Evolutionary conservation across 2,797 vertebrate genomes (phyloP), one percentile per base, ranked within the genome.

Genomic region (Peromyscus aztecus): DNA sequence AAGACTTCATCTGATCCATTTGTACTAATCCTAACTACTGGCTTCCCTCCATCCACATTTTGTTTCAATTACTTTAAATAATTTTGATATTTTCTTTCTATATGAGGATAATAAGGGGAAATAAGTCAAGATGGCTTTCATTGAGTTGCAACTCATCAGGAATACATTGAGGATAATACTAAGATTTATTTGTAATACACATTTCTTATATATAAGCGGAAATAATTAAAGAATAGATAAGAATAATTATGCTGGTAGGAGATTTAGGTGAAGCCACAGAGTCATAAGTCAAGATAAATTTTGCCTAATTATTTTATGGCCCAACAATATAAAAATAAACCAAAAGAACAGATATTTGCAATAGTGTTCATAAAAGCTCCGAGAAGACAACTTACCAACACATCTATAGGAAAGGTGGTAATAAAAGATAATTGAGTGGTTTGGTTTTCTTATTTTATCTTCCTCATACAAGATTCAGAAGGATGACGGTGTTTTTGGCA

Each of bases 11-110:
- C 1, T 4, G 7, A 73, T 24, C 2, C 1, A 37, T 80, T 27
- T 65, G 31, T 17, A 59, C 17, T 73, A 27, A 6, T 67, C 16
- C 59, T 92, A 37, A 75, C 57, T 71, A 43, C 49, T 46, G 12
- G 1, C 14, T 29, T 7, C 5, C 24, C 4, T 88, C 7, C 16
- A 24, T 82, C 31, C 7, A 77, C 4, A 75, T 93, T 81, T 37
- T 81, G 4, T 73, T 76, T 85, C 55, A 37, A 81, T 76, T 86
- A 63, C 4, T 52, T 94, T 92, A 13, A 94, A 49, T 82, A 82
- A 81, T 17, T 46, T 69, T 83, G 19, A 63, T 40, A 86, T 71
- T 89, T 89, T 57, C 9, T 91, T 80, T 52, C 10, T 6, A 59
- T 7, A 71, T 92, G 34, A 65, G 37, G 46, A 67, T 13, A n/a